Conservation (phyloP, 2,797 vertebrate species). For the Odontamblyopus lacepedii region DNA sequence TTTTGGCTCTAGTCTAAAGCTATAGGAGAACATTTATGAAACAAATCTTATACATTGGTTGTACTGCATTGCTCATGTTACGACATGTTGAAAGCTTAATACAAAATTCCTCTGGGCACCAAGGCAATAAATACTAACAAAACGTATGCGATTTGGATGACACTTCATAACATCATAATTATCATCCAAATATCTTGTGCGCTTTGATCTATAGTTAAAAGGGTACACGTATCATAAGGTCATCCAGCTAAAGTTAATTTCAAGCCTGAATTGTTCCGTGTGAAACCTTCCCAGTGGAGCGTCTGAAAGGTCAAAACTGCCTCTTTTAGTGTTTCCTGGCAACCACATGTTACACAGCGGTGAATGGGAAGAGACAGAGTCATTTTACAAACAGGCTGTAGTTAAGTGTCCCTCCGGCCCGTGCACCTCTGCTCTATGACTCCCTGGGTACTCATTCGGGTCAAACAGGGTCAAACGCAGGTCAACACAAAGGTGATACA, state of each 20-base stretch:
- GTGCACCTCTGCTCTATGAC: constrained; percentile 29
- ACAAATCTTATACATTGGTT: no score
- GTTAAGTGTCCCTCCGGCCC: constrained; percentile 32
- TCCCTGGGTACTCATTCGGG: constrained; percentile 48
- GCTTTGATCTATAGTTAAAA: not conserved
- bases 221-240: not conserved
- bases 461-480: constrained; percentile 43
- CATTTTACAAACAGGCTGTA: constrained; percentile 31
- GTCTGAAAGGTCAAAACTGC: constrained; percentile 46
- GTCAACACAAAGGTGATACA: constrained; percentile 42
- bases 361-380: constrained; percentile 4
- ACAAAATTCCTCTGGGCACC: no score
- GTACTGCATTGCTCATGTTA: no score
- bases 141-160: no score
- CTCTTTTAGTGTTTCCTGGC: constrained; percentile 55
- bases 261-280: not conserved
- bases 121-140: no score
- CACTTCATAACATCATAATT: no score
- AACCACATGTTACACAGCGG: constrained; percentile 43
- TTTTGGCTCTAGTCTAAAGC: no score
- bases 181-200: not conserved
- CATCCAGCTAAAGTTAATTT: constrained; percentile 13
- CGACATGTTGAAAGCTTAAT: no score
- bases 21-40: no score
- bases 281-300: constrained; percentile 22